Evolutionary conservation across 2,797 vertebrate genomes (phyloP), one percentile per base, ranked within the genome.

Genomic region (Australoheros facetus): DNA sequence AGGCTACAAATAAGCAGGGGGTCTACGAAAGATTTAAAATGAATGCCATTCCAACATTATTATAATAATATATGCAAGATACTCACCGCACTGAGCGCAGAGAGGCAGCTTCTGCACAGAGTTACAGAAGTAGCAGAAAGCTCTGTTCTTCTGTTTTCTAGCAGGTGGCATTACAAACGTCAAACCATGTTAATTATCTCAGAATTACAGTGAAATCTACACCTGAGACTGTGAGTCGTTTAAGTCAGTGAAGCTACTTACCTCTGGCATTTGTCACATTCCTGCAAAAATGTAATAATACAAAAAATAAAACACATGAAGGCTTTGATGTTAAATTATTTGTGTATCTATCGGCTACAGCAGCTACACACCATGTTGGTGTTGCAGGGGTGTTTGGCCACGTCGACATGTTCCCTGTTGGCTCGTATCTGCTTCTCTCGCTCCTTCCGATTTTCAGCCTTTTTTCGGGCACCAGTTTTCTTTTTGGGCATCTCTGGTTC

Each of bases 251-350:
- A 23, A 57, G 23, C n/a, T 76, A 71, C 92, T 96, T 94, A 99
- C 98, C 97, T 97, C 92, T 98, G 97, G 88, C 98, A 99, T 88
- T 98, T 99, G 86, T 99, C 98, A 92, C 98, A 99, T 69, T 99
- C 98, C 98, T 99, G 83, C 79, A 95, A 92, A 89, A 85, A 84
- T 80, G 95, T 91, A 88, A 85, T 55, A 69, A 90, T 5, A 26
- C 5, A 70, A 64, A 0, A 39, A 5, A 39, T 21, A 14, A 4
- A 23, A 34, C 16, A 51, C 2, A 7, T 56, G n/a, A 1, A 21
- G 13, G 51, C 13, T 39, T 16, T 11, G 19, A 1, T 4, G 39
- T 13, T 7, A 42, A 30, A 51, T 69, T 69, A 69, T 30, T 30
- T 8, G 64, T 19, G 16, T 8, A 48, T 48, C 14, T 13, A 8